phyloP scores from a whole-genome alignment of 2,888 invertebrate species.

The Ligdia adustata region DNA sequence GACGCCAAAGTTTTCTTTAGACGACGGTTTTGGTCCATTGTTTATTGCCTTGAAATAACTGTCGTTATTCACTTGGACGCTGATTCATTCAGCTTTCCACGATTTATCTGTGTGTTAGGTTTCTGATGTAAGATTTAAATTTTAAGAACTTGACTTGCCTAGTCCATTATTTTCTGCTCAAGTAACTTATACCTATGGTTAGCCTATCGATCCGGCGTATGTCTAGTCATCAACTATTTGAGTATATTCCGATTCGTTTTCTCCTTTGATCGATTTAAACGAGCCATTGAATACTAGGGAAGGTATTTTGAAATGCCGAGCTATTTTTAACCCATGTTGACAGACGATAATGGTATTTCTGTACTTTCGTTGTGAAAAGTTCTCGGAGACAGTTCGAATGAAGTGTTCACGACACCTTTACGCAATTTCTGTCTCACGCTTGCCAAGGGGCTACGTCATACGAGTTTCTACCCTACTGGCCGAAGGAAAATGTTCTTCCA shows the following conservation, averaged over 20 bases:
- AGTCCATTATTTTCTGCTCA: not conserved
- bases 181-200: not conserved
- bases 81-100: conserved; percentile 11
- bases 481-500: conserved; percentile 60
- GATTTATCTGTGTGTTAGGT: not conserved
- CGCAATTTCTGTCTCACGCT: conserved; percentile 78
- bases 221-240: not conserved
- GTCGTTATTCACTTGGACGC: conserved; percentile 7
- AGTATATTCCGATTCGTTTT: conserved; percentile 2
- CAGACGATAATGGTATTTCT: conserved; percentile 71
- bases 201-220: too few relatives aligned
- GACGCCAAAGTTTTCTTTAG: conserved; percentile 27
- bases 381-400: conserved; percentile 65
- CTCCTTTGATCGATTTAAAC: conserved; percentile 13
- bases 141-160: too few relatives aligned
- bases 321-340: conserved; percentile 66
- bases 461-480: conserved; percentile 53
- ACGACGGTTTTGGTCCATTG: conserved; percentile 19
- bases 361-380: conserved; percentile 70
- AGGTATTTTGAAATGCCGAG: conserved; percentile 49
- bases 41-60: conserved; percentile 17
- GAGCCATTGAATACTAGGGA: conserved; percentile 36
- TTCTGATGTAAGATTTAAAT: too few relatives aligned
- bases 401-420: conserved; percentile 77
- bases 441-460: conserved; percentile 74